Percentiles rank a stretch among this genome's conserved stretches.
phyloP scores from a whole-genome alignment of 2,888 invertebrate species.

The Netelia melanura region DNA sequence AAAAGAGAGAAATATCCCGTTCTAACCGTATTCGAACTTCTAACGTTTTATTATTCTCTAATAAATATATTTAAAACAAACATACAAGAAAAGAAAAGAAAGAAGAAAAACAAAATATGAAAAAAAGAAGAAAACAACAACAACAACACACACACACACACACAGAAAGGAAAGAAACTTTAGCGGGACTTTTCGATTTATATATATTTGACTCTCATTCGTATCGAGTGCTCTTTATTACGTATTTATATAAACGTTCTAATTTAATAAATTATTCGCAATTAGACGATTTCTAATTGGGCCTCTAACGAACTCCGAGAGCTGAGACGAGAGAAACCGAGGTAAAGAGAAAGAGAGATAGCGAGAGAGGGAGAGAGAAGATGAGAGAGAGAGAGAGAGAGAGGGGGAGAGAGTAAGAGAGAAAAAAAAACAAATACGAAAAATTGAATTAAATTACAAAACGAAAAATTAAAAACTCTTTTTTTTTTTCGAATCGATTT shows the following conservation, averaged over 20 bases:
- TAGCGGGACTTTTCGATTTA: conserved; percentile 30
- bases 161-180: neutral
- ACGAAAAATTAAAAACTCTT: neutral
- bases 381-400: conserved; percentile 9
- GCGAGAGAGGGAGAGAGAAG: conserved; percentile 14
- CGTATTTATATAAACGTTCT: conserved; percentile 71
- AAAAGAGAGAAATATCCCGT: conserved; percentile 38
- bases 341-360: conserved; percentile 17
- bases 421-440: neutral
- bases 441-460: neutral
- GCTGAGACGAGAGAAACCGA: conserved; percentile 15
- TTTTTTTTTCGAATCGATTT: conserved; percentile 21
- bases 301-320: conserved; percentile 42
- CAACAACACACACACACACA: too few relatives aligned
- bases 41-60: conserved; percentile 66
- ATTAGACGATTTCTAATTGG: conserved; percentile 54
- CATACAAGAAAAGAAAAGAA: neutral
- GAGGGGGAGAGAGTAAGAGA: conserved; percentile 11
- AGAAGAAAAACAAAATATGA: conserved; percentile 19
- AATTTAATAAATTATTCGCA: conserved; percentile 74
- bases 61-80: conserved; percentile 64
- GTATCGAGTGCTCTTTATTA: conserved; percentile 66
- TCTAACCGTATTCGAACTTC: conserved; percentile 67
- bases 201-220: conserved; percentile 69
- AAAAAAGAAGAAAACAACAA: conserved; percentile 18